Percentiles rank a stretch among this genome's conserved stretches.
These are phyloP conservation scores for Entomyzon cyanotis DNA, from an alignment of 2,113 vertebrate species.

Conservation along the genomic window DNA sequence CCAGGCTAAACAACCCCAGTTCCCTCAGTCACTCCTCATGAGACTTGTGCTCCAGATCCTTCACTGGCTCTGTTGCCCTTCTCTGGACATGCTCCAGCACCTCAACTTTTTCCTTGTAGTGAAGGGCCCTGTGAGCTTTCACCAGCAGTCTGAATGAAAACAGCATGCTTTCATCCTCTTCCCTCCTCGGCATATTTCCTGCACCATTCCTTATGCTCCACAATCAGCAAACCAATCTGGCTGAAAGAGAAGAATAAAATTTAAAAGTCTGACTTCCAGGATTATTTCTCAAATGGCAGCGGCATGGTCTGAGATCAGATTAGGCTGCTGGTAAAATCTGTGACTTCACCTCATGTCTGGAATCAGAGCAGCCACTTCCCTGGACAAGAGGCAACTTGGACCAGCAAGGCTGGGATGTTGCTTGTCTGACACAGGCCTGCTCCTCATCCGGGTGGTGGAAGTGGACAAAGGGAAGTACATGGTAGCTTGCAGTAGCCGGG, in stretches of 20 bases:
- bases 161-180: not conserved
- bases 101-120: not conserved
- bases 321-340: not conserved
- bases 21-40: not conserved
- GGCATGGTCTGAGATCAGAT: not conserved
- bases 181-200: not conserved
- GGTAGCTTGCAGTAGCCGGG: not conserved
- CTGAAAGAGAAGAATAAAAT: not conserved
- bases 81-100: not conserved
- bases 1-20: not conserved
- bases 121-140: not conserved
- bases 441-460: accelerated
- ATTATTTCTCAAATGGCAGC: not conserved
- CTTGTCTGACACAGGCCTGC: not conserved
- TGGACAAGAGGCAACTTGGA: not conserved
- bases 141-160: not conserved
- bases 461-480: accelerated
- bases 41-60: not conserved
- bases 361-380: not conserved
- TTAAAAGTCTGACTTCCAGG: not conserved
- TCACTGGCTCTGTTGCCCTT: not conserved
- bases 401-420: not conserved
- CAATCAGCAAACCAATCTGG: constrained; percentile 8
- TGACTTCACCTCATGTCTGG: not conserved
- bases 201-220: not conserved